Evolutionary conservation across 2,888 invertebrate genomes (phyloP).

Genomic region (Aporophyla nigra): DNA sequence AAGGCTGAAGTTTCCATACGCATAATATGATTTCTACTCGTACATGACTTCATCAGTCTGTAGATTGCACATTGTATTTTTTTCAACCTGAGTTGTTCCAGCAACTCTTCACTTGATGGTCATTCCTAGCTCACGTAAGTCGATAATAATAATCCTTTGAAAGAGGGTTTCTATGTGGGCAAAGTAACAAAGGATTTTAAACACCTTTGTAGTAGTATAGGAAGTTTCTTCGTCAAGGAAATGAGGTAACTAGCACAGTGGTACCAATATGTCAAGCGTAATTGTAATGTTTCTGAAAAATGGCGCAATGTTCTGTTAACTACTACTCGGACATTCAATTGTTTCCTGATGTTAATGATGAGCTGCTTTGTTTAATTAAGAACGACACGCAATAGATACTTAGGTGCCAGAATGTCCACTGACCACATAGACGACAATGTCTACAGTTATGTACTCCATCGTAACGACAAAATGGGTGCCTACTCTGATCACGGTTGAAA

Average conservation of each 20-base stretch:
- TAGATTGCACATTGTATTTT: not conserved
- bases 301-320: conserved; percentile 21
- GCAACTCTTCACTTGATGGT: too few species aligned
- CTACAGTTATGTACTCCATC: not conserved
- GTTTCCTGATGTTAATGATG: conserved; percentile 30
- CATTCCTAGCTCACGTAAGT: not conserved
- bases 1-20: not conserved
- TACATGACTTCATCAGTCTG: not conserved
- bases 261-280: conserved; percentile 10
- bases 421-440: not conserved
- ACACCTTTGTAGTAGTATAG: not conserved
- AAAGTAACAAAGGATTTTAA: conserved; percentile 8
- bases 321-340: conserved; percentile 17
- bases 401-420: not conserved
- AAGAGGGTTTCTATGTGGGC: not conserved
- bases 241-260: conserved; percentile 1
- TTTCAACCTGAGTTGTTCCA: not conserved
- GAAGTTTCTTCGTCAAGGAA: conserved; percentile 1
- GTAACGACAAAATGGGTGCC: not conserved
- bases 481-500: not conserved
- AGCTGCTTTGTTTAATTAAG: conserved; percentile 10
- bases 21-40: not conserved
- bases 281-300: conserved; percentile 25
- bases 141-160: not conserved
- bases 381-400: not conserved